Base-by-base conservation (phyloP, 2,797 vertebrate species). In the Eutrigla gurnardus region DNA sequence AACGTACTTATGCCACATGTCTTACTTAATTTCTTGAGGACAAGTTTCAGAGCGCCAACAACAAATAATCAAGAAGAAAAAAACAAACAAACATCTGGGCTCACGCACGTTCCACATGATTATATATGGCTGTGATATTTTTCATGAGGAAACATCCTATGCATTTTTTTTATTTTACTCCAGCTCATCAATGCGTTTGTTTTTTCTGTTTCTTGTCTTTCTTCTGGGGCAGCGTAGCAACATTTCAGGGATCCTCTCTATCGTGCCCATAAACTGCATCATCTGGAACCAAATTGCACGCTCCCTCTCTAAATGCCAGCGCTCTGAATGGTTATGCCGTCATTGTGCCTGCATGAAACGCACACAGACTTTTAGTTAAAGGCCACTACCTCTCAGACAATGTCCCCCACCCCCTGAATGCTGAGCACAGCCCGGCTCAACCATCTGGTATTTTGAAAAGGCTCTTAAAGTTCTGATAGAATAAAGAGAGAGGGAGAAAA, bases 271-370 rank as follows among this genome's bases (percentile, higher is more conserved):
- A 50, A 76, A 78, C 69, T 70, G 52, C 64, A 75, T 69, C 55
- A 72, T 75, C 53, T 82, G 63, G 70, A 81, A 78, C 74, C 80
- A 46, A 76, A 75, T 82, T 79, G 71, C 61, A 70, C 25, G 40
- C 66, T 78, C 42, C 25, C 78, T 75, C 70, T 86, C 57, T 77
- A 86, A 91, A 89, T 88, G 85, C 74, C 84, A 88, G 58, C 6
- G 61, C 70, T 83, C 72, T 49, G 73, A 76, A 71, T 60, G 62
- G 60, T n/a, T 68, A 3, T 62, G 68, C 50, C 32, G 10, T 58
- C 33, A 25, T 60, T 52, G 45, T 74, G 68, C 43, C 50, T 47
- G 66, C 53, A 68, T 66, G 42, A 86, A 84, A 82, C 46, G 36
- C 73, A 64, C 40, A 52, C 76, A 52, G 65, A 40, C 35, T 85